These are phyloP conservation scores for Zoanthus sociatus DNA, from an alignment of 92 coral and sea anemone species.

Conservation along the genomic window DNA sequence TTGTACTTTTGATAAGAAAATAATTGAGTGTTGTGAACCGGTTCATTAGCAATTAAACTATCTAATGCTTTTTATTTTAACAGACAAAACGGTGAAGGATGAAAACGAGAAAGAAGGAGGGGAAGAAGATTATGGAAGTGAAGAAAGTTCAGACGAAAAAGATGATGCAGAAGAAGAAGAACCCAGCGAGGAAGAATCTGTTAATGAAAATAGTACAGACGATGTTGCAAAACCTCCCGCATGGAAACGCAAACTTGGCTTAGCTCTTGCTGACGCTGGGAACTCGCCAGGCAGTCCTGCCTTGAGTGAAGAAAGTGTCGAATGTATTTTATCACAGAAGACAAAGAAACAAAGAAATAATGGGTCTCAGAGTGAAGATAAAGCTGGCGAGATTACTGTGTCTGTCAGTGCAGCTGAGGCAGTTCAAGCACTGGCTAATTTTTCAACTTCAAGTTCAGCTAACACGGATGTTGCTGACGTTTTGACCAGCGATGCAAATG, in stretches of 20 bases:
- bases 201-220: slow-evolving; percentile 38
- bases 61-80: background rate
- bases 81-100: slow-evolving; percentile 33
- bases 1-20: too few relatives aligned
- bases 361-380: background rate
- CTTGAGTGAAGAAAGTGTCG: slow-evolving; percentile 39
- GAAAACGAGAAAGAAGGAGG: slow-evolving; percentile 55
- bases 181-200: slow-evolving; percentile 68
- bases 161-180: slow-evolving; percentile 67
- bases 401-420: slow-evolving; percentile 49
- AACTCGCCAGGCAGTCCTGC: slow-evolving; percentile 44
- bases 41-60: background rate
- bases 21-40: too few relatives aligned
- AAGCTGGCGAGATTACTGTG: slow-evolving; percentile 8
- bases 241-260: slow-evolving; percentile 35
- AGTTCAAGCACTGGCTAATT: slow-evolving; percentile 33
- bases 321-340: background rate
- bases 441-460: background rate
- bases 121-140: slow-evolving; percentile 89
- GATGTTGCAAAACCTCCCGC: slow-evolving; percentile 25
- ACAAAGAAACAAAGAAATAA: slow-evolving; percentile 22
- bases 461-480: background rate
- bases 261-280: slow-evolving; percentile 23
- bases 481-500: slow-evolving; percentile 18
- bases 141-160: slow-evolving; percentile 70